Percentiles rank a stretch among this genome's conserved stretches.
Evolutionary conservation across 2,113 vertebrate genomes (phyloP).

Genomic region (Callaeas wilsoni): DNA sequence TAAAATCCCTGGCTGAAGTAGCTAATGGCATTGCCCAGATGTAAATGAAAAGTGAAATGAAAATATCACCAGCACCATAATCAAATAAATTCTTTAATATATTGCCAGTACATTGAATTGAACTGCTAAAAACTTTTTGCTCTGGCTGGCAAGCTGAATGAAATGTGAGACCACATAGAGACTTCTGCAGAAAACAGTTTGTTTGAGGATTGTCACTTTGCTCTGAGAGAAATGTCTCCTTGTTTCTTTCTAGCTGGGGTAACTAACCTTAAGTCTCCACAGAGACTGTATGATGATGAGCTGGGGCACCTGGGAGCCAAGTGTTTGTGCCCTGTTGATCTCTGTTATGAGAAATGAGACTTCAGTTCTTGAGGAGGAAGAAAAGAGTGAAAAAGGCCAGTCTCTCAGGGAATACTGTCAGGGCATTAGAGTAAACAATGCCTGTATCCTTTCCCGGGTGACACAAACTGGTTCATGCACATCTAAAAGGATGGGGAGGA

Average conservation of each 20-base stretch:
- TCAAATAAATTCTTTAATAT: neutral
- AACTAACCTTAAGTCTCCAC: neutral
- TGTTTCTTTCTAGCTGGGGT: neutral
- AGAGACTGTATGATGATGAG: neutral
- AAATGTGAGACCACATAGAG: neutral
- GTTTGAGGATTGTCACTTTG: neutral
- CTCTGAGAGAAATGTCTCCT: neutral
- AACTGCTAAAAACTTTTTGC: neutral
- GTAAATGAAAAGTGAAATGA: neutral
- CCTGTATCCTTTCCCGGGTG: neutral
- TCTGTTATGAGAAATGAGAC: neutral
- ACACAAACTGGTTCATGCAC: neutral
- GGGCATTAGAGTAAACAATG: neutral
- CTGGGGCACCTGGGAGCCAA: neutral
- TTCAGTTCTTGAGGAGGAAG: neutral
- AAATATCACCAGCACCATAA: neutral
- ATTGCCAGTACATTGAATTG: neutral
- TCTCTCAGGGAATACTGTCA: neutral
- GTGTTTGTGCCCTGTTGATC: neutral
- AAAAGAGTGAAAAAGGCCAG: neutral
- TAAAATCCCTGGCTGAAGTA: neutral
- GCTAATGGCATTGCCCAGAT: neutral
- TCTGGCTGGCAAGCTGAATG: neutral
- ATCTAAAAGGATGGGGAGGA: neutral
- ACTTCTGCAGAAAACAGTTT: neutral